phyloP scores from a whole-genome alignment of 2,888 invertebrate species.

The Lottia scabra region DNA sequence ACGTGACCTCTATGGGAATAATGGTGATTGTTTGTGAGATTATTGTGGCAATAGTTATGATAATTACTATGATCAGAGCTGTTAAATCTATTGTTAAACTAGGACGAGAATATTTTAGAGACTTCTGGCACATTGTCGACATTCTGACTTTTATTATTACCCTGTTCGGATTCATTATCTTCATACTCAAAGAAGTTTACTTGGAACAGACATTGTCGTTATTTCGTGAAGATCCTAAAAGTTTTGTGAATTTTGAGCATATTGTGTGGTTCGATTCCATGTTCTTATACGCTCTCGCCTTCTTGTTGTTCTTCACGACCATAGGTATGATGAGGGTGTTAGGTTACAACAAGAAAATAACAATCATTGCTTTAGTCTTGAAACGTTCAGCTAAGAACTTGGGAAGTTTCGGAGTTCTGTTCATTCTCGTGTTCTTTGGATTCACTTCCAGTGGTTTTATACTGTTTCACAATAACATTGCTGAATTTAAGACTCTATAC shows the following conservation, averaged over 20 bases:
- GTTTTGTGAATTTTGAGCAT: constrained; percentile 64
- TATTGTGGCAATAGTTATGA: neutral
- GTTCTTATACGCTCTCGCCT: constrained; percentile 38
- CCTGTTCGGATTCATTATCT: constrained; percentile 57
- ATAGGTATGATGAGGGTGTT: constrained; percentile 61
- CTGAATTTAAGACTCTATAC: constrained; percentile 61
- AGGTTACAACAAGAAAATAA: constrained; percentile 71
- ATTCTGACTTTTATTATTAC: constrained; percentile 61
- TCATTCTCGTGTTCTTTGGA: constrained; percentile 63
- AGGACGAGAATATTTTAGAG: constrained; percentile 54
- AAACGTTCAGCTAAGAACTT: constrained; percentile 64
- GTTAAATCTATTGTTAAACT: constrained; percentile 33
- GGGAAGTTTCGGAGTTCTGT: constrained; percentile 68
- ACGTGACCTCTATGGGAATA: constrained; percentile 34
- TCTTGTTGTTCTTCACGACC: constrained; percentile 44
- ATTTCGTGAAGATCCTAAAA: constrained; percentile 41
- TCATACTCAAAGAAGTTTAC: constrained; percentile 51
- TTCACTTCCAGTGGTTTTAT: constrained; percentile 63
- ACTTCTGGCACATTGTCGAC: constrained; percentile 69
- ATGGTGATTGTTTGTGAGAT: constrained; percentile 41
- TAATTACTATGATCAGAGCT: constrained; percentile 32
- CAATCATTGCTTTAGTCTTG: constrained; percentile 69
- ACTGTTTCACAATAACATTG: constrained; percentile 55
- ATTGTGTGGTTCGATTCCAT: constrained; percentile 69
- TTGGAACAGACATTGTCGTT: constrained; percentile 28